Base-by-base conservation (phyloP, 2,888 invertebrate genomes). In the Leptopilina drosophilae region DNA sequence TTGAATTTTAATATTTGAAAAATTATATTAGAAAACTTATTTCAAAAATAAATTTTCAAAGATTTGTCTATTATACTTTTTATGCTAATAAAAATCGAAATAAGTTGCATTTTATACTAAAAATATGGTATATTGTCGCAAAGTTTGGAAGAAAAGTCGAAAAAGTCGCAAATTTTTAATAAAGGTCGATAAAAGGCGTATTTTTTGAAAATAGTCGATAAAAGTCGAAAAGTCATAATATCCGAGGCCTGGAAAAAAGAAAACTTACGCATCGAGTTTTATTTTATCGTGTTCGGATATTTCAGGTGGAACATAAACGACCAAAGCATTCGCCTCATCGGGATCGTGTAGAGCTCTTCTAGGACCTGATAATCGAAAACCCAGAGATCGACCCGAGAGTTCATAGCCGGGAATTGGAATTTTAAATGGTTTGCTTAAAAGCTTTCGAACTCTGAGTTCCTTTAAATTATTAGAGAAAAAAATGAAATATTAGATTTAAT, bases 381-480 rank as follows among this genome's bases (percentile, higher is more conserved):
- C 99, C 77, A 99, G 93, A 84, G 95, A 95, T 89, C 96, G 95
- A 79, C 95, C 94, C 9, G 95, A 95, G 33, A 94, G 93, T 14
- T 95, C 94, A 92, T 98, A 99, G 89, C 98, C 97, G 0, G 97
- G 95, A 80, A 99, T 96, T 0, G 99, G 99, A 42, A 98, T 96
- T 93, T 97, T 96, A 90, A 98, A 99, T 0, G 98, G 98, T 88
- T 95, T 96, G 20, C 94, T 94, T 8, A 99, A 92, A 84, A 98
- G 95, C 87, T 95, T 95, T 78, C 95, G 94, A 83, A 99, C 98
- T 20, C 97, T 93, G 82, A 94, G 95, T 92, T 99, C 96, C 95
- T 96, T 90, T 8, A 84, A 84, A 64, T 80, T 6, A n/a, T 42
- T 8, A 5, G 42, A 42, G 42, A 64, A 33, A 78, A 78, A 15